Evolutionary conservation across 2,113 vertebrate species (phyloP).

Genomic region (Camarhynchus parvulus): DNA sequence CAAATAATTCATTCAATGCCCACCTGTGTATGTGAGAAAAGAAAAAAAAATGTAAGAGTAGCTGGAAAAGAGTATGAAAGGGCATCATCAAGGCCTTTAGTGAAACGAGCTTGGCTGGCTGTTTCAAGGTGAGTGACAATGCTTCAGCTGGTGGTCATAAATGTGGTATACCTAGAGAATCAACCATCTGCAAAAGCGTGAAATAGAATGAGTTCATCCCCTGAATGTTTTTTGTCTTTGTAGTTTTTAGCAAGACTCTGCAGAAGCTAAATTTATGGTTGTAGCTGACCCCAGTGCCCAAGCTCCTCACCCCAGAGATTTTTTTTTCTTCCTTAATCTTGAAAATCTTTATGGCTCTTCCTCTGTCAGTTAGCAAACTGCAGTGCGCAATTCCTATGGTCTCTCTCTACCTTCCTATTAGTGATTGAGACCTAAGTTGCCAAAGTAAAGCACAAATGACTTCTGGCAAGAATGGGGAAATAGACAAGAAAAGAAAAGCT

Average conservation of each 20-base stretch:
- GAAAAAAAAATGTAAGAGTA: background rate
- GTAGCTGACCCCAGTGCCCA: background rate
- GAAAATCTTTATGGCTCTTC: background rate
- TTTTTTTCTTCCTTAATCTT: background rate
- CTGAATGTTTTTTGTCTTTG: background rate
- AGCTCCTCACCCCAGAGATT: background rate
- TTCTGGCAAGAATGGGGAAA: background rate
- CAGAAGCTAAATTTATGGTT: conserved; percentile 6
- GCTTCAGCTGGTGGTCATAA: conserved; percentile 30
- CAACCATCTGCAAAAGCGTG: background rate
- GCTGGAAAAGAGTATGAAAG: background rate
- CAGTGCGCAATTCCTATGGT: background rate
- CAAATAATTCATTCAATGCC: background rate
- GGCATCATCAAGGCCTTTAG: background rate
- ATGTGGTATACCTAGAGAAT: conserved; percentile 28
- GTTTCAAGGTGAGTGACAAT: conserved; percentile 48
- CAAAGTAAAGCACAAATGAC: background rate
- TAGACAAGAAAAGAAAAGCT: background rate
- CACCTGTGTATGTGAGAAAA: background rate
- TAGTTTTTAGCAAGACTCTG: background rate
- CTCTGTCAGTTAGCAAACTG: background rate
- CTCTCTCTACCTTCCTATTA: background rate
- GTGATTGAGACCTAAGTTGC: background rate
- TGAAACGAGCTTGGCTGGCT: background rate
- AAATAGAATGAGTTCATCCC: background rate